Evolutionary conservation across 2,797 vertebrate genomes (phyloP).

Genomic region (Tapirus indicus): DNA sequence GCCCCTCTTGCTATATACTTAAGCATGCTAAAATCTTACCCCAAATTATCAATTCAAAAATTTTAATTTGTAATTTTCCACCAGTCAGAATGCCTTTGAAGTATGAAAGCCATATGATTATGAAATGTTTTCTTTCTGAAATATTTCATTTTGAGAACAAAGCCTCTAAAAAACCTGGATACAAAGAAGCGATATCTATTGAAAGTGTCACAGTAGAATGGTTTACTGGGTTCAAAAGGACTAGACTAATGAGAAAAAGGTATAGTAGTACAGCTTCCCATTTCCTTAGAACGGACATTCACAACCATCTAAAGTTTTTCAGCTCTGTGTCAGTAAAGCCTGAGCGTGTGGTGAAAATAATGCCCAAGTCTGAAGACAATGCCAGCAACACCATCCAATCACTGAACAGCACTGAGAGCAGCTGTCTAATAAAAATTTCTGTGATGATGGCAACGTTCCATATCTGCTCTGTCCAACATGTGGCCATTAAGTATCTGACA

Average conservation of each 20-base stretch:
- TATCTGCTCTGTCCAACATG: not conserved
- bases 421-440: not conserved
- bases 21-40: conserved; percentile 28
- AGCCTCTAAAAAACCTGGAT: conserved; percentile 37
- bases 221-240: conserved; percentile 53
- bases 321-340: conserved; percentile 50
- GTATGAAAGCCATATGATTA: not conserved
- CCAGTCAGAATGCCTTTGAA: not conserved
- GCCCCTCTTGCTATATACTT: not conserved
- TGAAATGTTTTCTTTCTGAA: conserved; percentile 18
- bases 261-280: conserved; percentile 1
- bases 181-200: conserved; percentile 46
- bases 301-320: conserved; percentile 59
- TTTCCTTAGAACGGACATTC: conserved; percentile 25
- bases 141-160: conserved; percentile 65
- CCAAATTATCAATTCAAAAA: conserved; percentile 2
- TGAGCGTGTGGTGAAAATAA: not conserved
- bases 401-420: not conserved
- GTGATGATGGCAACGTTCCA: not conserved
- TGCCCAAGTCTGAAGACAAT: not conserved
- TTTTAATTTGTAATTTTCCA: conserved; percentile 1
- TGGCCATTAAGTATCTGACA: not conserved
- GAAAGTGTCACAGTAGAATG: conserved; percentile 39
- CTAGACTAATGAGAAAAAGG: conserved; percentile 61
- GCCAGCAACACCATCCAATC: not conserved